Evolutionary conservation across 2,797 vertebrate species (phyloP).

Genomic region (Phoebastria nigripes): DNA sequence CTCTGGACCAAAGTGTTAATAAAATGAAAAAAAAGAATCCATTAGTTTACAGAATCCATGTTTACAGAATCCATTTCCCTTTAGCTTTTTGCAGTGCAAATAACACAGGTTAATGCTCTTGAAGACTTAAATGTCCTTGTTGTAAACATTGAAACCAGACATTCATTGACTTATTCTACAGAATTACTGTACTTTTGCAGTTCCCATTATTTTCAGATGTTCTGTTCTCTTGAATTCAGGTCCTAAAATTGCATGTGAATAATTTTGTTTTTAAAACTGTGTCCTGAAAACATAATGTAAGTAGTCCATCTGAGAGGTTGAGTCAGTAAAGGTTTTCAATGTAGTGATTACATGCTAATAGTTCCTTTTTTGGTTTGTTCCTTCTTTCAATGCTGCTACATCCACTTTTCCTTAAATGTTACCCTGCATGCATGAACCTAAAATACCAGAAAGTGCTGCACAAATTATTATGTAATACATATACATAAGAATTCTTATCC

Average conservation of each 20-base stretch:
- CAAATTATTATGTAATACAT: neutral
- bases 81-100: neutral
- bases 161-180: neutral
- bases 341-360: neutral
- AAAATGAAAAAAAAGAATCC: neutral
- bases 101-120: neutral
- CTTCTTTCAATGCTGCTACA: neutral
- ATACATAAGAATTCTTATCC: neutral
- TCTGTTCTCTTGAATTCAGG: neutral
- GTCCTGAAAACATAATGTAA: neutral
- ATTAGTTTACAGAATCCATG: neutral
- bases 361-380: neutral
- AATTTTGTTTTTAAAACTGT: neutral
- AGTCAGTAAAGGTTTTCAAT: neutral
- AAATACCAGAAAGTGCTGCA: neutral
- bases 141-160: neutral
- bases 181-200: neutral
- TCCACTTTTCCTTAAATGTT: conserved; percentile 10
- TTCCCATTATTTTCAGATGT: neutral
- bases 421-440: neutral
- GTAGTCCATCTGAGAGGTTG: neutral
- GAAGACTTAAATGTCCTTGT: neutral
- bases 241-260: neutral
- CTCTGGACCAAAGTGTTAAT: neutral
- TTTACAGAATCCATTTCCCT: neutral